A percentile compares a stretch with the other conserved stretches of the same genome.
These are phyloP conservation scores for Nyctibius grandis DNA, from an alignment of 2,797 vertebrate genomes.

Conservation along the genomic window DNA sequence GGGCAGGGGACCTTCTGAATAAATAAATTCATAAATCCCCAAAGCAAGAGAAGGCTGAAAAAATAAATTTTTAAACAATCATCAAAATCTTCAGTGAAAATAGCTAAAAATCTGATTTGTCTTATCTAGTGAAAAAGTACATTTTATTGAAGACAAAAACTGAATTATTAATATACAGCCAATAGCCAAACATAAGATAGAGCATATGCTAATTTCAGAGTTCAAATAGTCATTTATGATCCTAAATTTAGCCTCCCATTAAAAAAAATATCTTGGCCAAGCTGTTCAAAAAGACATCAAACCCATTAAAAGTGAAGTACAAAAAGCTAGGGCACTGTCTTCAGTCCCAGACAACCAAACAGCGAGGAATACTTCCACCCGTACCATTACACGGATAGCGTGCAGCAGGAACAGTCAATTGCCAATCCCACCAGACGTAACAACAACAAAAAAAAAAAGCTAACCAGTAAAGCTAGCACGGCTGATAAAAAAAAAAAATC, in stretches of 20 bases:
- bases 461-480: background rate
- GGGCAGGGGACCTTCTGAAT: background rate
- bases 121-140: background rate
- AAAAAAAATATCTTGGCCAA: background rate
- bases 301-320: background rate
- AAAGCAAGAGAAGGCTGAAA: background rate
- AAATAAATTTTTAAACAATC: background rate
- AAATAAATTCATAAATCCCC: conserved; percentile 33
- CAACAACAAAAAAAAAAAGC: background rate
- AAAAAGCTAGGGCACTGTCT: background rate
- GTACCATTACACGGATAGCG: fast-evolving
- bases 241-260: conserved; percentile 39
- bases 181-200: conserved; percentile 30
- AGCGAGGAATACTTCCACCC: background rate
- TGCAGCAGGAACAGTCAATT: background rate
- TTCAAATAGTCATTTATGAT: conserved; percentile 39
- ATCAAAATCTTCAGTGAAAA: conserved; percentile 36
- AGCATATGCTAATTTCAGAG: conserved; percentile 44
- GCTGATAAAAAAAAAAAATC: background rate
- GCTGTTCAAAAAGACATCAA: conserved; percentile 1
- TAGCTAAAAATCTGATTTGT: conserved; percentile 37
- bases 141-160: conserved; percentile 38
- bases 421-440: background rate
- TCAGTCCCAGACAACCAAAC: background rate
- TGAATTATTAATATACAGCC: conserved; percentile 41